These are phyloP conservation scores for Callosobruchus maculatus DNA, from an alignment of 2,888 invertebrate species.

Conservation along the genomic window DNA sequence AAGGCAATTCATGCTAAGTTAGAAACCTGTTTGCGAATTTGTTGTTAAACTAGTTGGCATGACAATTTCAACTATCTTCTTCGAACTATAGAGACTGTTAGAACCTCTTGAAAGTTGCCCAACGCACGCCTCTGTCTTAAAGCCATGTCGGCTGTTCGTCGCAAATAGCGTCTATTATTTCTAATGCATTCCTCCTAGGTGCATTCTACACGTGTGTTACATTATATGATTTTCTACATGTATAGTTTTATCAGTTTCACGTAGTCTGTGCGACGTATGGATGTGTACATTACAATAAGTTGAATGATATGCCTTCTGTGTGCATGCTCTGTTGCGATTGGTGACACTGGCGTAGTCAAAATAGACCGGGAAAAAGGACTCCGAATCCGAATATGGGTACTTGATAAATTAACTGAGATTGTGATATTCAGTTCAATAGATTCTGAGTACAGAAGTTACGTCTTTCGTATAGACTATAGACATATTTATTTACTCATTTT, in stretches of 20 bases:
- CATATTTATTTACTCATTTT: too few species aligned
- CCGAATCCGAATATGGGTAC: too few species aligned
- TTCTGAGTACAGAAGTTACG: too few species aligned
- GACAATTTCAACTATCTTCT: neutral
- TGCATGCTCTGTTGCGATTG: neutral
- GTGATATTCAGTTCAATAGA: too few species aligned
- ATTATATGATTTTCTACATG: conserved; percentile 1
- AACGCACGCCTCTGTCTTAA: neutral
- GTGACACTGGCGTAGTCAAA: neutral
- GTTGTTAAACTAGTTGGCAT: too few species aligned
- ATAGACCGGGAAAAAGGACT: too few species aligned
- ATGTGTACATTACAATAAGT: neutral
- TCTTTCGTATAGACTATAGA: too few species aligned
- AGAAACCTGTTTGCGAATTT: too few species aligned
- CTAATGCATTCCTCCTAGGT: conserved; percentile 46
- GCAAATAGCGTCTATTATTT: conserved; percentile 9
- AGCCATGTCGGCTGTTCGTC: neutral
- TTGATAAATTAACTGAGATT: too few species aligned
- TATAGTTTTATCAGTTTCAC: neutral
- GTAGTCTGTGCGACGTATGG: neutral
- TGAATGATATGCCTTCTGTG: neutral
- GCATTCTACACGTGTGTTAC: conserved; percentile 34
- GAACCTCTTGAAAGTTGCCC: neutral
- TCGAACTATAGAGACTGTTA: neutral
- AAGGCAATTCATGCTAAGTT: too few species aligned